Conservation (phyloP, 2,888 invertebrate genomes). For the Prosopocoilus inquinatus region DNA sequence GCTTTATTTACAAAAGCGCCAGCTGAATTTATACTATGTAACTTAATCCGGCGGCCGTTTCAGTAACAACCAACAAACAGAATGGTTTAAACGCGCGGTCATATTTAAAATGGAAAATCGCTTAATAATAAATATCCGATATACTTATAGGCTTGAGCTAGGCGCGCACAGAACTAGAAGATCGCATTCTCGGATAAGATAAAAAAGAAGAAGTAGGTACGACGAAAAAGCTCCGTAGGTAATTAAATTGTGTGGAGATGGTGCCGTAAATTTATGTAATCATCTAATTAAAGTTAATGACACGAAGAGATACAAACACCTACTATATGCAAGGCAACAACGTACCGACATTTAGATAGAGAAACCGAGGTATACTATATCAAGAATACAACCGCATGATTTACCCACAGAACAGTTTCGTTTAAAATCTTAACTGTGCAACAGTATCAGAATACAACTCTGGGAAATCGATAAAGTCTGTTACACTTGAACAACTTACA, state of each 20-base stretch:
- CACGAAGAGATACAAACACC: conserved; percentile 14
- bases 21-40: too few relatives aligned
- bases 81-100: too few relatives aligned
- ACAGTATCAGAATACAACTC: neutral
- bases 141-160: too few relatives aligned
- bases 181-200: neutral
- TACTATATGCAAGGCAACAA: conserved; percentile 1
- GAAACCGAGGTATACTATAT: neutral
- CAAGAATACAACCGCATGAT: neutral
- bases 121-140: too few relatives aligned
- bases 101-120: too few relatives aligned
- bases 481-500: too few relatives aligned
- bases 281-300: conserved; percentile 19
- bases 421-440: neutral
- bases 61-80: too few relatives aligned
- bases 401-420: neutral
- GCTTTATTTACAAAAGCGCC: too few relatives aligned
- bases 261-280: conserved; percentile 18
- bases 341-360: conserved; percentile 2
- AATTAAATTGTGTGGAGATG: conserved; percentile 13
- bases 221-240: conserved; percentile 9
- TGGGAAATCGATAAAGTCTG: too few relatives aligned
- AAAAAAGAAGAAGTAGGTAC: too few relatives aligned
- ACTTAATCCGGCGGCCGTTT: too few relatives aligned
- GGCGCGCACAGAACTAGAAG: neutral